Conservation (phyloP, 2,113 vertebrate species). For the Haliaeetus leucogaster region DNA sequence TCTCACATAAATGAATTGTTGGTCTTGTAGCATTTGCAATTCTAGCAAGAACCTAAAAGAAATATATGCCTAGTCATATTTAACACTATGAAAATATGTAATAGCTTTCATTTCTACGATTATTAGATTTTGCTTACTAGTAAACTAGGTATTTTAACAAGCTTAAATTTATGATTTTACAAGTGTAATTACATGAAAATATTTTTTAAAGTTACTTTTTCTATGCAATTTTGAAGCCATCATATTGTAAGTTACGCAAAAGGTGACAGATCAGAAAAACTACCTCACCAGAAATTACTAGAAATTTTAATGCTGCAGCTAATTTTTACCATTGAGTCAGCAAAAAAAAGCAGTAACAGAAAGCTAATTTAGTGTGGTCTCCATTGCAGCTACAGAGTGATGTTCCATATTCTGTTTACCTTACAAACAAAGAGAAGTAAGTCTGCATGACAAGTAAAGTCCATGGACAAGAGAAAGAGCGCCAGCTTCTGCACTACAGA, state of each 20-base stretch:
- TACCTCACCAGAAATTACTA: not conserved
- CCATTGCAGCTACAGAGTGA: not conserved
- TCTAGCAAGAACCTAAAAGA: constrained; percentile 89
- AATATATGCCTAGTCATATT: not conserved
- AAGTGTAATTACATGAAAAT: not conserved
- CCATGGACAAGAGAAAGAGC: constrained; percentile 97
- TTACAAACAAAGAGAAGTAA: constrained; percentile 97
- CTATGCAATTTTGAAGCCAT: not conserved
- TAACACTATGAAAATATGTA: not conserved
- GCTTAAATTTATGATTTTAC: not conserved
- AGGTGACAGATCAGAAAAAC: not conserved
- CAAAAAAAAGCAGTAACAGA: not conserved
- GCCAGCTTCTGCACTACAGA: constrained; percentile 95
- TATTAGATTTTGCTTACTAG: not conserved
- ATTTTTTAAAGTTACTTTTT: not conserved
- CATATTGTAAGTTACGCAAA: not conserved
- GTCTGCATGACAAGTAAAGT: constrained; percentile 98
- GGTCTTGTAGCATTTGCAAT: constrained; percentile 96
- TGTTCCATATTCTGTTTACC: constrained; percentile 67
- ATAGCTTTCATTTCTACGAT: not conserved
- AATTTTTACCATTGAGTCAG: not conserved
- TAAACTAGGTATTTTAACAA: not conserved
- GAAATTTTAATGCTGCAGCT: not conserved
- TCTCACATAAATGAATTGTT: constrained; percentile 96
- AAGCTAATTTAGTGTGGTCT: not conserved